Base-by-base conservation (phyloP, 2,797 vertebrate genomes). In the Pipistrellus nathusii region DNA sequence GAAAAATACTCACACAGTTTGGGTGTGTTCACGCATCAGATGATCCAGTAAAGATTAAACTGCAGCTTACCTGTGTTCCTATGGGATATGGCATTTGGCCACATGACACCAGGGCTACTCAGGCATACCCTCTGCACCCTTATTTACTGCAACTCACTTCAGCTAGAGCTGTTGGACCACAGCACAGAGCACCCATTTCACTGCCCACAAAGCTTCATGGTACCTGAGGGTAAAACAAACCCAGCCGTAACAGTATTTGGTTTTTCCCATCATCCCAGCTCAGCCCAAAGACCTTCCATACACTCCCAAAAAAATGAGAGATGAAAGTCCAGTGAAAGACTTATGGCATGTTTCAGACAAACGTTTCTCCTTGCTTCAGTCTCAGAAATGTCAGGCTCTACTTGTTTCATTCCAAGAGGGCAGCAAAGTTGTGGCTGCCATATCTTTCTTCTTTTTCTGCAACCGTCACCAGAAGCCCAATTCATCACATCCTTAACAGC, bases 401-500 rank as follows among this genome's bases (percentile, higher is more conserved):
- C 48, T 41, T 38, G 35, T 21, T 64, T 87, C 44, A 7, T 41
- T 75, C 84, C 13, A 59, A 80, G 72, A 62, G 30, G 30, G 76
- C 48, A 69, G 9, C 5, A 8, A 7, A 48, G 15, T 0, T 5
- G 10, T 0, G 10, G 9, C 78, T 83, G 71, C 95, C 78, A 30
- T 93, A 83, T 92, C 73, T 92, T 35, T 84, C 77, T 97, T 90
- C 84, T 85, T 96, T 93, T 85, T 76, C 73, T 85, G 71, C 80
- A 91, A 95, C 94, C 90, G 78, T 81, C 83, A 95, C 96, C 77
- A 73, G 23, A 85, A 97, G 46, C 85, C 69, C 95, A 96, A 83
- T 95, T 92, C 97, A 93, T 97, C 97, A 94, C 87, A 97, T 97
- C 95, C 83, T 89, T 90, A 51, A 68, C 18, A 87, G 71, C 87